Conservation (phyloP, 2,888 invertebrate genomes). For the Liopterus haemorrhoidalis region DNA sequence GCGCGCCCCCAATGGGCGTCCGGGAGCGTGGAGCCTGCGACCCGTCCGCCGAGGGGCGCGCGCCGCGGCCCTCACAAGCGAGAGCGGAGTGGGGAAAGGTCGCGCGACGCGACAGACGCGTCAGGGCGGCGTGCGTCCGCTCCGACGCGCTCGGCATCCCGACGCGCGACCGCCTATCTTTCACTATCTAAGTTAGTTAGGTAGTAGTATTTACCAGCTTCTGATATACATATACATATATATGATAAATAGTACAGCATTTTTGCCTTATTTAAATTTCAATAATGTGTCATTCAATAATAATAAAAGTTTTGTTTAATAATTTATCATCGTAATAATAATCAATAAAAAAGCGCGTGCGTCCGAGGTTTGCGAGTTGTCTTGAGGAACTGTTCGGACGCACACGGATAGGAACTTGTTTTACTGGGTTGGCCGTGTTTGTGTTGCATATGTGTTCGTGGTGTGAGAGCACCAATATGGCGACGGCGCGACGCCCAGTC, state of each 20-base stretch:
- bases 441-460: too few species aligned
- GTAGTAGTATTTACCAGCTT: slow-evolving; percentile 37
- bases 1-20: too few species aligned
- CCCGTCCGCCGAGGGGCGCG: too few species aligned
- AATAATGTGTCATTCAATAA: slow-evolving; percentile 46
- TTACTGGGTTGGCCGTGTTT: slow-evolving; percentile 45
- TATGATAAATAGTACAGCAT: slow-evolving; percentile 47
- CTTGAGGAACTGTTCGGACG: slow-evolving; percentile 33
- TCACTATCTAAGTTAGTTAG: slow-evolving; percentile 16
- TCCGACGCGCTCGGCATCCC: background rate
- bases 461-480: too few species aligned
- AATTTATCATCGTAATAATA: slow-evolving; percentile 42
- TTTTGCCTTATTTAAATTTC: slow-evolving; percentile 45
- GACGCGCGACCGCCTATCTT: slow-evolving; percentile 2
- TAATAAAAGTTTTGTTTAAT: slow-evolving; percentile 44
- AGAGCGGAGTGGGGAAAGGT: background rate
- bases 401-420: slow-evolving; percentile 48
- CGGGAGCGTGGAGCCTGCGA: too few species aligned
- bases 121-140: background rate
- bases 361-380: slow-evolving; percentile 31
- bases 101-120: background rate
- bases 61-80: too few species aligned
- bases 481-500: slow-evolving; percentile 44
- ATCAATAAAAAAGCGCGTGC: slow-evolving; percentile 47
- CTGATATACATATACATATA: slow-evolving; percentile 48